Evolutionary conservation across 2,113 vertebrate species (phyloP).

Genomic region (Protobothrops mucrosquamatus): DNA sequence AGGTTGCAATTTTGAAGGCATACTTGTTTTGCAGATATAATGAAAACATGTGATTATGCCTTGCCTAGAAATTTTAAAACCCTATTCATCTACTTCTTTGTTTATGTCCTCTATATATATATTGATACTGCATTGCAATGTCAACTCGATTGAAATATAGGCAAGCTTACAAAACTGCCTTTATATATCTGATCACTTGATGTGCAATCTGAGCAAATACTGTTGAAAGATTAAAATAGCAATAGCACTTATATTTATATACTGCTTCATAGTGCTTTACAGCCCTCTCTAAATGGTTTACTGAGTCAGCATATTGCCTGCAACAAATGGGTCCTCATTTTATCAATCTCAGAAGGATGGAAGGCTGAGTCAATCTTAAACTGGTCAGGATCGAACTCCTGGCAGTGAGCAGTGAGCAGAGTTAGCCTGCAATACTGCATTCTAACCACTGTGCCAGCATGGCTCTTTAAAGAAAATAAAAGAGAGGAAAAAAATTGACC

Average conservation of each 20-base stretch:
- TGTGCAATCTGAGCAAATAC: neutral
- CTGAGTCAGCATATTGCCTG: neutral
- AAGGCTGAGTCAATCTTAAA: neutral
- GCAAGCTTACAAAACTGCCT: fast-evolving
- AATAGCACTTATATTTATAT: neutral
- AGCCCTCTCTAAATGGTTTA: neutral
- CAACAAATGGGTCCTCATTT: neutral
- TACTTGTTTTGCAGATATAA: neutral
- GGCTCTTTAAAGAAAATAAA: neutral
- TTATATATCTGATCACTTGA: neutral
- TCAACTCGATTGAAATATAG: neutral
- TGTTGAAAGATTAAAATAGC: neutral
- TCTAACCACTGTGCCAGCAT: neutral
- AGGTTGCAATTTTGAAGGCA: neutral
- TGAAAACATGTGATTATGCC: neutral
- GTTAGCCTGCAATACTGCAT: neutral
- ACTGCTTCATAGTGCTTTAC: neutral
- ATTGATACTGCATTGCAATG: neutral
- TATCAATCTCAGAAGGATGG: neutral
- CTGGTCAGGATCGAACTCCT: neutral
- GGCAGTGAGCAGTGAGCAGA: neutral
- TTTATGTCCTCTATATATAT: neutral
- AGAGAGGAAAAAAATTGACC: neutral
- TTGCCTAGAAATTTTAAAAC: neutral
- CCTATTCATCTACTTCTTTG: neutral